Percentiles rank a stretch among this genome's conserved stretches.
phyloP scores from a whole-genome alignment of 2,113 vertebrate genomes.

The Tragelaphus buxtoni region DNA sequence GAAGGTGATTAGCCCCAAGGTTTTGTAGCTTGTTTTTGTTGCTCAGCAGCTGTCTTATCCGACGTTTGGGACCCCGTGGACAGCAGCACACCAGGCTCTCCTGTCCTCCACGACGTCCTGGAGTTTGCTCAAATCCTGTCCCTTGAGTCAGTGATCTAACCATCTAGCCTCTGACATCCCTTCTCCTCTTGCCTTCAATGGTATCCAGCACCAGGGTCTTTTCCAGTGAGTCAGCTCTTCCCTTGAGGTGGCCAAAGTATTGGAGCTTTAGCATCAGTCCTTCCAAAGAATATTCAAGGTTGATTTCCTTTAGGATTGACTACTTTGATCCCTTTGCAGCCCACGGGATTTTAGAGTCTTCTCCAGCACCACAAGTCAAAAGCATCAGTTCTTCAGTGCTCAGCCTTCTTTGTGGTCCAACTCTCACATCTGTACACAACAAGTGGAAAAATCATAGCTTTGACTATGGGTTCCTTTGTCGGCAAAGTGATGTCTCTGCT shows the following conservation, averaged over 20 bases:
- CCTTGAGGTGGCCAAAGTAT: neutral
- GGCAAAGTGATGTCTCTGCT: neutral
- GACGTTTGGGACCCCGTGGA: fast-evolving
- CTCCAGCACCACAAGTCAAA: neutral
- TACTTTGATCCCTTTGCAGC: neutral
- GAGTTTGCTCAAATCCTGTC: neutral
- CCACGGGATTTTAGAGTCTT: neutral
- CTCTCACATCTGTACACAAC: neutral
- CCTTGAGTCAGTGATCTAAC: neutral
- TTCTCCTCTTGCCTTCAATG: neutral
- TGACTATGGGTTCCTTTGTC: neutral
- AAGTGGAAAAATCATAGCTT: neutral
- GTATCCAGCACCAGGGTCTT: neutral
- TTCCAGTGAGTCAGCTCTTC: neutral
- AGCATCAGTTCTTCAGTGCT: neutral
- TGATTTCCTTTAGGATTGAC: neutral
- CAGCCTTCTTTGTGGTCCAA: neutral
- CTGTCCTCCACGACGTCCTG: neutral
- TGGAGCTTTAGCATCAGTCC: neutral
- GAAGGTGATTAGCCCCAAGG: neutral
- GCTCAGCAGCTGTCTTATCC: neutral
- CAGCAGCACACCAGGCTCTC: neutral
- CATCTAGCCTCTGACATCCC: neutral
- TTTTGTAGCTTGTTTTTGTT: neutral
- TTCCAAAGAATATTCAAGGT: neutral